These are phyloP conservation scores for Apodemus sylvaticus DNA, from an alignment of 2,113 vertebrate genomes.

Conservation along the genomic window DNA sequence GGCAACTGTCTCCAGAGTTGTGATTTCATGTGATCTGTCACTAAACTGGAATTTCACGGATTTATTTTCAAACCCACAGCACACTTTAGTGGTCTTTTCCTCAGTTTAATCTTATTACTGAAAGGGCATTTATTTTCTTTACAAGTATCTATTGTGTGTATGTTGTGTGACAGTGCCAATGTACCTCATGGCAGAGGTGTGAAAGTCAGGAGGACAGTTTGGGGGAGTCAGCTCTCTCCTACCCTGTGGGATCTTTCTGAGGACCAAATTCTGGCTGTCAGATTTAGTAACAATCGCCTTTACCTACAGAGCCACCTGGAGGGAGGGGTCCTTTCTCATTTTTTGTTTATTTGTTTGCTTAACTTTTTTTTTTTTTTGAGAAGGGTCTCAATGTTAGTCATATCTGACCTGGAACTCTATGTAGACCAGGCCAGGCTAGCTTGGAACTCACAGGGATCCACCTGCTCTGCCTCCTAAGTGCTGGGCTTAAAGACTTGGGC, in stretches of 20 bases:
- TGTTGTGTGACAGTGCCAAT: background rate
- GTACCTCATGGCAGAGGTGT: background rate
- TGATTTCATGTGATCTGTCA: background rate
- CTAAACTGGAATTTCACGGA: background rate
- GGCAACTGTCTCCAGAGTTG: background rate
- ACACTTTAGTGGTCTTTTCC: background rate
- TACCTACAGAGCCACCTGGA: background rate
- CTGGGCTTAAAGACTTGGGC: background rate
- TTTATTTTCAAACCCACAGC: constrained; percentile 17
- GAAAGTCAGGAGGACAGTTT: background rate
- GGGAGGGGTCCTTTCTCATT: background rate
- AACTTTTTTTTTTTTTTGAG: background rate
- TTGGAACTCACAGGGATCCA: background rate
- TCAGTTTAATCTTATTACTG: background rate
- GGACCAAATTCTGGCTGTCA: background rate
- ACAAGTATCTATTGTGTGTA: too few species aligned
- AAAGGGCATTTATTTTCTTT: background rate
- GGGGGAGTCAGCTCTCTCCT: background rate
- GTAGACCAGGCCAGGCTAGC: background rate
- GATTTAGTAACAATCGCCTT: too few species aligned
- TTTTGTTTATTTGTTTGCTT: background rate
- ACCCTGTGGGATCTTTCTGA: background rate
- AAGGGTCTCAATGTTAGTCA: background rate
- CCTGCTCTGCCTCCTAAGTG: background rate
- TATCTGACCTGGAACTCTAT: background rate